Percentiles rank a stretch among this genome's conserved stretches.
Evolutionary conservation across 2,888 invertebrate genomes (phyloP).

Genomic region (Drosophila birchii): DNA sequence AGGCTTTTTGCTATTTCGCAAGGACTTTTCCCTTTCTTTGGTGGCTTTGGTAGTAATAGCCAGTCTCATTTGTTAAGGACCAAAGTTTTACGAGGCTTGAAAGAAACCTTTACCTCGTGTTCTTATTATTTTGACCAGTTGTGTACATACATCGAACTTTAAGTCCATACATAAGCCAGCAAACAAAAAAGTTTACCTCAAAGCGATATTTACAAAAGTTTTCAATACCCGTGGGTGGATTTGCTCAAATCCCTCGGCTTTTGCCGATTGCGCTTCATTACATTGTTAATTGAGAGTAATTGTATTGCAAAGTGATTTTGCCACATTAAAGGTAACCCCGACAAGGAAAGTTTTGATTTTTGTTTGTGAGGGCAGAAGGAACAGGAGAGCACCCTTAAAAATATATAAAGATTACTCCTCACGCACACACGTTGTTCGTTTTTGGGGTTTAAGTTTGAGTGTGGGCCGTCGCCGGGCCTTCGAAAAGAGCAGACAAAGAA

Average conservation of each 20-base stretch:
- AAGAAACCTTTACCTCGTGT: too few relatives aligned
- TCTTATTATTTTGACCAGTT: too few relatives aligned
- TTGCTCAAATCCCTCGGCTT: constrained; percentile 15
- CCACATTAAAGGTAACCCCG: constrained; percentile 17
- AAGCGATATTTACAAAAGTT: constrained; percentile 29
- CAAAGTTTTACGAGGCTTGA: too few relatives aligned
- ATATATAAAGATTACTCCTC: constrained; percentile 24
- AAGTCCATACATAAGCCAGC: not conserved
- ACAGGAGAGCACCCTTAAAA: not conserved
- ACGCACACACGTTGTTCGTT: constrained; percentile 3
- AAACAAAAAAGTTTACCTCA: constrained; percentile 10
- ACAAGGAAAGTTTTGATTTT: not conserved
- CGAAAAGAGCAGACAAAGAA: constrained; percentile 29
- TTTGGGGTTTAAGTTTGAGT: not conserved
- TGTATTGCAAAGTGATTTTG: constrained; percentile 27
- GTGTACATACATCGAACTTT: not conserved
- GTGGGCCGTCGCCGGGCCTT: constrained; percentile 5
- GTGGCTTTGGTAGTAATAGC: too few relatives aligned
- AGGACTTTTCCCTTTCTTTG: too few relatives aligned
- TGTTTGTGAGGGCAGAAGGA: not conserved
- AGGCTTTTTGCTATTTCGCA: too few relatives aligned
- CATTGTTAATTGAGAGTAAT: constrained; percentile 37
- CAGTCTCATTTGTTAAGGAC: too few relatives aligned
- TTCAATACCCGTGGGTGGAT: constrained; percentile 11
- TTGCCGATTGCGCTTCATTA: constrained; percentile 37